phyloP scores from a whole-genome alignment of 2,113 vertebrate genomes.

The Zeus faber region DNA sequence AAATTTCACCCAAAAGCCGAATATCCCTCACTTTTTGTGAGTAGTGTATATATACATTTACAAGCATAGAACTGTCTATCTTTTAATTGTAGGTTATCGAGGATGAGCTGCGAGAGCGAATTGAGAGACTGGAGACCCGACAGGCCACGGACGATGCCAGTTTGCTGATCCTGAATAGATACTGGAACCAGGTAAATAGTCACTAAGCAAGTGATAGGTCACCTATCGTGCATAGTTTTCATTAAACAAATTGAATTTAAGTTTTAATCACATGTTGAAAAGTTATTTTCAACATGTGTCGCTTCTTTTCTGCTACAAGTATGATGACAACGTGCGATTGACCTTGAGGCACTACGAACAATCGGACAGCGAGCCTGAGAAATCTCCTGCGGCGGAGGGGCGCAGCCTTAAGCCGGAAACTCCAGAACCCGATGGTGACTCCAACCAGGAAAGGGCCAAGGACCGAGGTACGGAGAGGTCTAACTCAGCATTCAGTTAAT shows the following conservation, averaged over 20 bases:
- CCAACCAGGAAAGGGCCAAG: conserved; percentile 88
- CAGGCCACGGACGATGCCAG: conserved; percentile 96
- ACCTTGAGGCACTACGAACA: conserved; percentile 84
- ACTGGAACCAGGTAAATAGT: conserved; percentile 90
- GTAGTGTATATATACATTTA: too few relatives aligned
- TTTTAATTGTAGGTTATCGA: conserved; percentile 83
- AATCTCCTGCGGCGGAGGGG: conserved; percentile 76
- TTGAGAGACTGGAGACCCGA: conserved; percentile 90
- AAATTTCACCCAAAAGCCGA: too few relatives aligned
- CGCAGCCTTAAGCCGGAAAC: conserved; percentile 78
- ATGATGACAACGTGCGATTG: conserved; percentile 90
- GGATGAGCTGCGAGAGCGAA: conserved; percentile 91
- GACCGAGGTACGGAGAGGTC: conserved; percentile 60
- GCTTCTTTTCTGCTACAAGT: conserved; percentile 65
- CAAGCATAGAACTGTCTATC: too few relatives aligned
- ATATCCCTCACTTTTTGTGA: not conserved
- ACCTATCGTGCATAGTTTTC: too few relatives aligned
- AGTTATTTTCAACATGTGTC: not conserved
- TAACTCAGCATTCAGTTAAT: too few relatives aligned
- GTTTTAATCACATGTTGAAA: not conserved
- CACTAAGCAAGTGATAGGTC: not conserved
- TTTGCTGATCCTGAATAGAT: conserved; percentile 91
- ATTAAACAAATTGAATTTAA: not conserved
- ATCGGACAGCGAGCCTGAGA: conserved; percentile 80
- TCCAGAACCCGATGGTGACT: conserved; percentile 93